Base-by-base conservation (phyloP, 2,113 vertebrate genomes). In the Hepsetus odoe region DNA sequence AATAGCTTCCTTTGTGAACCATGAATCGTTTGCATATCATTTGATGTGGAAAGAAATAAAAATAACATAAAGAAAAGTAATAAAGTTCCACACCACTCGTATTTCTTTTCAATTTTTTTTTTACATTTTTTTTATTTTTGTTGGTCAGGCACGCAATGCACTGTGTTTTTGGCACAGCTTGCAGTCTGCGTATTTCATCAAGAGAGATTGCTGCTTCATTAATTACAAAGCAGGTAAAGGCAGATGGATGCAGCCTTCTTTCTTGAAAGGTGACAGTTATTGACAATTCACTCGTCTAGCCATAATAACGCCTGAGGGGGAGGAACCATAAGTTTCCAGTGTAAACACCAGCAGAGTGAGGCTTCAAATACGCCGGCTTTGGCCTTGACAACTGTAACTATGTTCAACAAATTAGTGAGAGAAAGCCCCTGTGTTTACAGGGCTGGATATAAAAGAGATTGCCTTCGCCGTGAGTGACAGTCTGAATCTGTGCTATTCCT, bases 371-470 rank as follows among this genome's bases (percentile, higher is more conserved):
- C 28, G 73, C 22, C 74, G 56, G 80, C 69, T 87, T 90, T 86
- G 65, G 75, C 88, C 88, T 53, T 89, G 87, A 89, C 91, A 86
- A 93, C 90, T 81, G 90, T 91, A 89, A 86, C 91, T 90, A 84
- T 88, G 87, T 89, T 91, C 74, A 89, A 89, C 90, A 89, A 91
- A 91, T 92, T 88, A 90, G 88, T 79, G 66, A 24, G 76, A 84
- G 85, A 83, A 82, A 83, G 76, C 58, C 24, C 28, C 1, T 65
- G 18, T 85, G 84, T 92, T 87, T 85, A 86, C 79, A 67, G 79
- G 75, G 32, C 32, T 70, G 55, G 51, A 84, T 87, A 85, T 87
- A 61, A 87, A 86, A 86, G 77, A 75, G 72, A 79, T 59, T 24
- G 18, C 38, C 55, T 83, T 74, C 62, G 49, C 35, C 22, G 26